phyloP scores from a whole-genome alignment of 2,888 invertebrate species.

The Periphyllus acericola region DNA sequence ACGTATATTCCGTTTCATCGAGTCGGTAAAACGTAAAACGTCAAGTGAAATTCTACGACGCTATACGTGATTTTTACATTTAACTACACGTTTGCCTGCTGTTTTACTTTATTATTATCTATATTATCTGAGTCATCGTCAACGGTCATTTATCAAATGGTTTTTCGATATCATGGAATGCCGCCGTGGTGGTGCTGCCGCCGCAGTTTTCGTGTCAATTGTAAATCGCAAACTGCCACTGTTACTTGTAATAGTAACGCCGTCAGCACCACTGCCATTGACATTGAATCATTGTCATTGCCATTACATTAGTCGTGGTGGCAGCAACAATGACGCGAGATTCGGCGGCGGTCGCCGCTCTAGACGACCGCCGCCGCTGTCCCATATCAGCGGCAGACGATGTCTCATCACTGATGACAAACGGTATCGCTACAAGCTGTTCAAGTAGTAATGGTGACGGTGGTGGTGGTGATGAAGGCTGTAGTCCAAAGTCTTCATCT shows the following conservation, averaged over 20 bases:
- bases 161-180: constrained; percentile 25
- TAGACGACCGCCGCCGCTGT: constrained; percentile 46
- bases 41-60: too few relatives aligned
- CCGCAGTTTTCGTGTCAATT: not conserved
- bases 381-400: constrained; percentile 19
- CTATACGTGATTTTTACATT: too few relatives aligned
- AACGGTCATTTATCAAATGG: constrained; percentile 29
- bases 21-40: not conserved
- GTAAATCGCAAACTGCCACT: not conserved
- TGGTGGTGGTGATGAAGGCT: not conserved
- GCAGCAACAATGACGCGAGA: constrained; percentile 31
- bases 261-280: not conserved
- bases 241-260: not conserved
- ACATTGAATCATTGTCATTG: not conserved
- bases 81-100: too few relatives aligned
- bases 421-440: not conserved
- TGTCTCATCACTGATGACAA: not conserved
- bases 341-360: constrained; percentile 28
- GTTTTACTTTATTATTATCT: not conserved
- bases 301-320: not conserved
- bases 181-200: constrained; percentile 14
- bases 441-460: not conserved
- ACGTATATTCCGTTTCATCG: not conserved
- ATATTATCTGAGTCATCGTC: not conserved
- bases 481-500: constrained; percentile 26